Evolutionary conservation across 2,888 invertebrate genomes (phyloP).

Genomic region (Rugalucina vietnamica): DNA sequence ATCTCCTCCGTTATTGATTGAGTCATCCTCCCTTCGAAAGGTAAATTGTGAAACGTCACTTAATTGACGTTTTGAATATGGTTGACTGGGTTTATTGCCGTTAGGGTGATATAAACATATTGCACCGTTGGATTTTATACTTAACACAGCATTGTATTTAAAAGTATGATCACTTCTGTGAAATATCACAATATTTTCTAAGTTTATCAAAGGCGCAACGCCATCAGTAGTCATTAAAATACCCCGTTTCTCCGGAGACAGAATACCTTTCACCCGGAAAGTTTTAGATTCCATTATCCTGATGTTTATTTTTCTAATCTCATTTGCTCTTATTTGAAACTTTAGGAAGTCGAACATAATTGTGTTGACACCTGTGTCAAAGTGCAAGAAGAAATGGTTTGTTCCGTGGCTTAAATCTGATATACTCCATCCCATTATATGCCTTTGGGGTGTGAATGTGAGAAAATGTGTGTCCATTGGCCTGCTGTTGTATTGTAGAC

Average conservation of each 20-base stretch:
- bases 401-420: conserved; percentile 1
- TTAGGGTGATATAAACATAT: not conserved
- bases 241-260: conserved; percentile 30
- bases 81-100: not conserved
- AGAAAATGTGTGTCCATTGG: conserved; percentile 39
- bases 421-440: conserved; percentile 59
- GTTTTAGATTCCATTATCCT: conserved; percentile 7
- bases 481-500: conserved; percentile 33
- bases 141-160: conserved; percentile 40
- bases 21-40: not conserved
- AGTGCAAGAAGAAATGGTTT: conserved; percentile 42
- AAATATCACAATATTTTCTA: conserved; percentile 40
- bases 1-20: not conserved
- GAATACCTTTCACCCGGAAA: conserved; percentile 40
- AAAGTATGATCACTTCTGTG: conserved; percentile 7
- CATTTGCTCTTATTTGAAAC: conserved; percentile 35
- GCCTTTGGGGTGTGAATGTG: conserved; percentile 42
- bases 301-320: conserved; percentile 31
- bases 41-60: conserved; percentile 47
- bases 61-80: conserved; percentile 9
- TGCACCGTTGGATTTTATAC: conserved; percentile 33
- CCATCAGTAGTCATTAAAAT: conserved; percentile 32
- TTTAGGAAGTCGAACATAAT: conserved; percentile 61
- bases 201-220: not conserved
- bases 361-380: conserved; percentile 47